Conservation (phyloP, 1,140 invertebrate species). For the Venturia canescens region DNA sequence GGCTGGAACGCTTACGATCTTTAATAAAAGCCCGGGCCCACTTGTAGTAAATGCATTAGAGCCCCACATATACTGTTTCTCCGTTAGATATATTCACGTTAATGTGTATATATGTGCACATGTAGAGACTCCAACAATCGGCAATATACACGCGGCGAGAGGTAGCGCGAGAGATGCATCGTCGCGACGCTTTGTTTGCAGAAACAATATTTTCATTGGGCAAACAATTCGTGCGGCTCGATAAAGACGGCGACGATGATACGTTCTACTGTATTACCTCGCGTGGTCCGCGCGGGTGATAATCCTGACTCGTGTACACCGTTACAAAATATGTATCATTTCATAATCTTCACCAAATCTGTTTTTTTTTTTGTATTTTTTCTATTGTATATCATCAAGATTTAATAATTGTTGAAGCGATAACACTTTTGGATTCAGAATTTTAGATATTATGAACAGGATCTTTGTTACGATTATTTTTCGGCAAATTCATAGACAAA, state of each 20-base stretch:
- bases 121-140: constrained; percentile 3
- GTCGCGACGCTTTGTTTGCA: constrained; percentile 69
- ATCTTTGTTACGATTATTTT: too few relatives aligned
- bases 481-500: too few relatives aligned
- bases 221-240: constrained; percentile 75
- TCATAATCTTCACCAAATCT: constrained; percentile 5
- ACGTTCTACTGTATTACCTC: constrained; percentile 28
- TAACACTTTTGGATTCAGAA: too few relatives aligned
- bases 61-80: not conserved
- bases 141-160: constrained; percentile 22
- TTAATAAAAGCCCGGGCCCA: not conserved
- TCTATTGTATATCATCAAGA: not conserved
- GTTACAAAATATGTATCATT: constrained; percentile 25
- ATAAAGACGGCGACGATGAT: constrained; percentile 68
- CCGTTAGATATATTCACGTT: not conserved
- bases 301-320: constrained; percentile 4
- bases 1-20: not conserved
- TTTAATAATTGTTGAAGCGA: not conserved
- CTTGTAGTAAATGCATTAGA: constrained; percentile 5
- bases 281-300: constrained; percentile 14
- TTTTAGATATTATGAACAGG: too few relatives aligned
- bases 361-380: not conserved
- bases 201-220: constrained; percentile 76
- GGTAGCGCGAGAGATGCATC: constrained; percentile 63
- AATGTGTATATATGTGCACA: not conserved